Evolutionary conservation across 2,888 invertebrate genomes (phyloP).

Genomic region (Dendrolimus pini): DNA sequence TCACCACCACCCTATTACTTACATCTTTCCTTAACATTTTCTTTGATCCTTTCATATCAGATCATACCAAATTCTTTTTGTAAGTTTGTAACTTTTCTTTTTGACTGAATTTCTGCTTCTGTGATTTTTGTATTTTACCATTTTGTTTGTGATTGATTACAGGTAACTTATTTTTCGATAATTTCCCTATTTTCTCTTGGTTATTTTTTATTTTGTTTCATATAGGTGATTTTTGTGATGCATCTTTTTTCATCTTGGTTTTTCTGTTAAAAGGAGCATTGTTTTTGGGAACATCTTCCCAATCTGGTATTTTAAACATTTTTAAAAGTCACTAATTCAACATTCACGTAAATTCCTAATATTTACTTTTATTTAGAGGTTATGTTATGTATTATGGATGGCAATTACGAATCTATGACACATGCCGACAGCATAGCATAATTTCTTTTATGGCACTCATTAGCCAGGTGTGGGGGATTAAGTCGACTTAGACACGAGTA

Average conservation of each 20-base stretch:
- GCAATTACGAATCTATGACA: too few relatives aligned
- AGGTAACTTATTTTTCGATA: neutral
- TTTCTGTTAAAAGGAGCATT: constrained; percentile 10
- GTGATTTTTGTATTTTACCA: neutral
- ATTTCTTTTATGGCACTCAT: too few relatives aligned
- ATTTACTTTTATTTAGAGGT: neutral
- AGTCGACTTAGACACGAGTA: too few relatives aligned
- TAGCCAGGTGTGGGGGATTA: too few relatives aligned
- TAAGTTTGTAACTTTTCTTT: neutral
- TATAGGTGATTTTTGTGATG: neutral
- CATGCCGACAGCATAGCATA: too few relatives aligned
- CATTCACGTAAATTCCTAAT: neutral
- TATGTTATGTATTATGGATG: neutral
- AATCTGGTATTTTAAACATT: constrained; percentile 28
- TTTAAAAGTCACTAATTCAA: constrained; percentile 2
- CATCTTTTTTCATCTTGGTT: neutral
- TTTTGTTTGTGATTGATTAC: neutral
- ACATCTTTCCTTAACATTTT: neutral
- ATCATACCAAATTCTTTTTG: neutral
- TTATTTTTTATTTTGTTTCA: constrained; percentile 1
- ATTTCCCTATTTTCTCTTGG: neutral
- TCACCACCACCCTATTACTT: neutral
- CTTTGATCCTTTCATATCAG: neutral
- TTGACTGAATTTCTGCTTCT: neutral
- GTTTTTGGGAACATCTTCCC: constrained; percentile 27